phyloP scores from a whole-genome alignment of 2,888 invertebrate species.

The Ernsta delagoae region DNA sequence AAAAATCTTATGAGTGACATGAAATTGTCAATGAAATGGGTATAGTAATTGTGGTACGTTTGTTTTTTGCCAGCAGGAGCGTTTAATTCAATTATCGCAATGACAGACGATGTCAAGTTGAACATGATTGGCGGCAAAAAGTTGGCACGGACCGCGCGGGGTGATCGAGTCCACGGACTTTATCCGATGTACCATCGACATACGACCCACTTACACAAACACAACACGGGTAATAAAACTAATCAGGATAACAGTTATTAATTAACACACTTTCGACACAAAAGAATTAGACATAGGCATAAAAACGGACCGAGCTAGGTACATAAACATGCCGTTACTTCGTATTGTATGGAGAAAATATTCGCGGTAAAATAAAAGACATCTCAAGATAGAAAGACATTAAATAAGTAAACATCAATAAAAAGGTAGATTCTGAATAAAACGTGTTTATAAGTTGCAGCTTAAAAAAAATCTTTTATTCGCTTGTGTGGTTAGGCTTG shows the following conservation, averaged over 20 bases:
- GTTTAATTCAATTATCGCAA: conserved; percentile 73
- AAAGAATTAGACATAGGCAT: conserved; percentile 49
- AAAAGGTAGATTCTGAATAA: too few relatives aligned
- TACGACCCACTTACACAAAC: conserved; percentile 62
- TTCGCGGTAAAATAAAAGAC: conserved; percentile 7
- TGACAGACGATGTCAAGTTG: conserved; percentile 64
- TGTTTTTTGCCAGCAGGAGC: conserved; percentile 45
- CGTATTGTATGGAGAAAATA: conserved; percentile 10
- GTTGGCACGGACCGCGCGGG: conserved; percentile 48
- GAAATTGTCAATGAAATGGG: conserved; percentile 39
- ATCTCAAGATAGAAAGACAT: conserved; percentile 3
- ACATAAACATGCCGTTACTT: conserved; percentile 28
- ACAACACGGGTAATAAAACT: conserved; percentile 47
- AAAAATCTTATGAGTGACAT: conserved; percentile 10
- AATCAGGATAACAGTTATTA: conserved; percentile 73
- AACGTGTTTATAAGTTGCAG: too few relatives aligned
- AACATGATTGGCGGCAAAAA: conserved; percentile 63
- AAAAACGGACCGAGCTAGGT: conserved; percentile 42
- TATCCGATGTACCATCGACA: conserved; percentile 53
- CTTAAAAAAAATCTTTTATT: too few relatives aligned
- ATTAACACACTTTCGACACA: conserved; percentile 71
- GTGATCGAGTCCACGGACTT: conserved; percentile 48
- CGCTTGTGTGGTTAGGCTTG: too few relatives aligned
- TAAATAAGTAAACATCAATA: not conserved
- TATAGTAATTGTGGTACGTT: conserved; percentile 39